Evolutionary conservation across 2,797 vertebrate species (phyloP), one percentile per base, ranked within the genome.

Genomic region (Takifugu ocellatus): DNA sequence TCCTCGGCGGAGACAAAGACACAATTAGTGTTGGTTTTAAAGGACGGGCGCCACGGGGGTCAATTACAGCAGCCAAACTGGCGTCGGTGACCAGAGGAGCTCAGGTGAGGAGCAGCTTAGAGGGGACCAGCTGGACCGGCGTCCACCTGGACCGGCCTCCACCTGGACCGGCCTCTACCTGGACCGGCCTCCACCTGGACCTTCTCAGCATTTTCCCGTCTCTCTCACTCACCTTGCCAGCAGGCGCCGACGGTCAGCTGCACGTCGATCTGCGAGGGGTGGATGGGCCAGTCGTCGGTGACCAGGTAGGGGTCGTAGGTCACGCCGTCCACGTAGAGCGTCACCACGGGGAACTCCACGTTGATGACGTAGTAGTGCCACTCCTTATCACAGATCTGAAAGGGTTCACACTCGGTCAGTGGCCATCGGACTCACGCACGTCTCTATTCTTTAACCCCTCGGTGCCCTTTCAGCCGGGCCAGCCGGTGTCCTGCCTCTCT

Each of bases 301-400:
- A 99, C 96, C 79, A 99, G 92, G 83, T 98, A 99, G 5, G 97
- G 97, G 68, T 99, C 95, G 1, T 94, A 98, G 0, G 94, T 96
- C 50, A 94, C 91, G 47, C 97, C 96, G 5, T 99, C 97, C 91
- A 96, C 96, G 57, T 96, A 98, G 25, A 99, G 89, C 0, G 92
- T 95, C 59, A 98, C 97, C 70, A 93, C 88, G 0, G 96, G 97
- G 75, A 98, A 96, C 79, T 96, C 96, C 51, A 99, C 93, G 0
- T 95, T 97, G 78, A 99, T 93, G 66, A 98, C 89, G 1, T 98
- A 99, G 87, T 98, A 97, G 83, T 99, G 97, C 97, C 97, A 99
- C 77, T 99, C 96, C 82, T 98, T 97, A 84, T 98, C 96, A 70
- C 97, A 99, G 74, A 99, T 98, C 97, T 99, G 89, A 59, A 33